These are phyloP conservation scores for Octodonta nipae DNA, from an alignment of 2,888 invertebrate genomes.

Conservation along the genomic window DNA sequence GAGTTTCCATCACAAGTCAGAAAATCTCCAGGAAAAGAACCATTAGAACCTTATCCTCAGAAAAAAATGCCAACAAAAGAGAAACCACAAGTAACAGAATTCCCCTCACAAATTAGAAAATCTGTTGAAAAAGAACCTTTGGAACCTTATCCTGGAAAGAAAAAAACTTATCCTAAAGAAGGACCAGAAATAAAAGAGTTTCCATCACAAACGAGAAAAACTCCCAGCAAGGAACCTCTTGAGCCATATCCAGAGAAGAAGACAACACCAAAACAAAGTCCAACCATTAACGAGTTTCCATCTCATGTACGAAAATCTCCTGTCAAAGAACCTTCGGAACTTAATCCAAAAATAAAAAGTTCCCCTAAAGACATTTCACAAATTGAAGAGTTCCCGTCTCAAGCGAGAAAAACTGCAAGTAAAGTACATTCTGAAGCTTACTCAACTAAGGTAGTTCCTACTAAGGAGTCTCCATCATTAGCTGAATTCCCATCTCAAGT, in stretches of 20 bases:
- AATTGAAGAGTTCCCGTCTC: conserved; percentile 17
- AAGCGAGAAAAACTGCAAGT: conserved; percentile 10
- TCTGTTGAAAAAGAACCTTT: conserved; percentile 13
- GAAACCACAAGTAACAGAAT: conserved; percentile 15
- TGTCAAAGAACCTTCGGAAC: conserved; percentile 5
- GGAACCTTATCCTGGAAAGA: conserved; percentile 12
- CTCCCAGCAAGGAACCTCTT: conserved; percentile 11
- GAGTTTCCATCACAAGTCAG: conserved; percentile 21
- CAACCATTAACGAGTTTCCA: conserved; percentile 16
- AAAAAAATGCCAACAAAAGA: conserved; percentile 11
- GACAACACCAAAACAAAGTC: conserved; percentile 8
- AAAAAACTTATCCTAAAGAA: too few species aligned
- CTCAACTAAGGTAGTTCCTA: conserved; percentile 10
- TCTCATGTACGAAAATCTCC: conserved; percentile 16
- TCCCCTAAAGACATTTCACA: too few species aligned
- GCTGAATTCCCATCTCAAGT: conserved; percentile 18
- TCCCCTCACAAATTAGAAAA: conserved; percentile 18
- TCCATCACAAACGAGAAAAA: conserved; percentile 16
- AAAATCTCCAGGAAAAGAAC: conserved; percentile 18
- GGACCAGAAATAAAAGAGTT: conserved; percentile 11
- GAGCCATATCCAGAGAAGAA: conserved; percentile 15
- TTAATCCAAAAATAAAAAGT: neutral
- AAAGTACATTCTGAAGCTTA: neutral
- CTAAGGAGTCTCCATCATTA: conserved; percentile 11
- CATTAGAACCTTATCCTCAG: conserved; percentile 10